Evolutionary conservation across 2,888 invertebrate species (phyloP).

Genomic region (Sacculina carcini): DNA sequence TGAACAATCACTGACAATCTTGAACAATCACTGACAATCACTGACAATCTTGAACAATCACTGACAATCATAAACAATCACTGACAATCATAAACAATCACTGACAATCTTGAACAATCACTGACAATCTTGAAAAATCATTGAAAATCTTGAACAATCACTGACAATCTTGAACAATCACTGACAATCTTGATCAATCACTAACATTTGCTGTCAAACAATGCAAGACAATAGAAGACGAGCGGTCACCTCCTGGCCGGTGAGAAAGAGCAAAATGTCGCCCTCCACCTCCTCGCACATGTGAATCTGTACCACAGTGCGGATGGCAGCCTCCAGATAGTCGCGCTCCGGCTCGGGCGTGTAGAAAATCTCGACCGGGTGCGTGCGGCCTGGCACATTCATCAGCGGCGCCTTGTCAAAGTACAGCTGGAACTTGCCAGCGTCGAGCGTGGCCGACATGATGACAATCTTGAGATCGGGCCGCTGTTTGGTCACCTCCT

Average conservation of each 20-base stretch:
- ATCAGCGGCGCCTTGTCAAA: conserved; percentile 95
- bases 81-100: too few relatives aligned
- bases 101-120: too few relatives aligned
- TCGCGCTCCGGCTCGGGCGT: conserved; percentile 95
- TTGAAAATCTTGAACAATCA: too few relatives aligned
- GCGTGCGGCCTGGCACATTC: conserved; percentile 90
- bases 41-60: too few relatives aligned
- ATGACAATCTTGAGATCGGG: conserved; percentile 83
- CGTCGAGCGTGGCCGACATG: conserved; percentile 97
- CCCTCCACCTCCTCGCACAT: conserved; percentile 80
- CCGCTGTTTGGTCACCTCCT: conserved; percentile 83
- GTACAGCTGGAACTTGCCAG: conserved; percentile 88
- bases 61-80: too few relatives aligned
- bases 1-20: too few relatives aligned
- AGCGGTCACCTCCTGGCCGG: conserved; percentile 32
- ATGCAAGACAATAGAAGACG: conserved; percentile 4
- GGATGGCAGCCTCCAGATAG: conserved; percentile 90
- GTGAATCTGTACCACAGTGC: conserved; percentile 88
- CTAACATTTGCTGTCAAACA: too few relatives aligned
- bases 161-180: too few relatives aligned
- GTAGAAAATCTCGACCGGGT: conserved; percentile 93
- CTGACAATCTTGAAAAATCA: too few relatives aligned
- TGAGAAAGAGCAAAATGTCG: conserved; percentile 72
- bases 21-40: too few relatives aligned
- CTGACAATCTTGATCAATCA: too few relatives aligned